Percentiles rank a stretch among this genome's conserved stretches.
Conservation (phyloP, 2,888 invertebrate genomes). For the Nymphalis urticae region DNA sequence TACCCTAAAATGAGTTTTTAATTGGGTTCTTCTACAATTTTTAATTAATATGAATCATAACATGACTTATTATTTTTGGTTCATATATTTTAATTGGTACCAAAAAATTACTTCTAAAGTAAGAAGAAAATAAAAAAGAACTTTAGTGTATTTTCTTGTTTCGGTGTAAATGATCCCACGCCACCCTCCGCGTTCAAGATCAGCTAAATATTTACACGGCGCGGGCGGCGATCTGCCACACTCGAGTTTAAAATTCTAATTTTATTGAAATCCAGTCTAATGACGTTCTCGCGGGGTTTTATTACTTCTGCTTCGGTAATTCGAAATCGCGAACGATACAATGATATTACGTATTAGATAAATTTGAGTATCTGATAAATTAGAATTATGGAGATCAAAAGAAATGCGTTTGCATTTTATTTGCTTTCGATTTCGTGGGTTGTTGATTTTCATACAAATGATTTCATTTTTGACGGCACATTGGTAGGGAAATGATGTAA, state of each 20-base stretch:
- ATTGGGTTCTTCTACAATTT: no score
- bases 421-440: no score
- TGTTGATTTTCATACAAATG: no score
- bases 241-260: slow-evolving; percentile 71
- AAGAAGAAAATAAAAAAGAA: neutral
- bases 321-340: slow-evolving; percentile 14
- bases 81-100: no score
- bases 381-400: no score
- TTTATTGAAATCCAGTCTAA: slow-evolving; percentile 57
- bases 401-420: no score
- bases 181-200: slow-evolving; percentile 44
- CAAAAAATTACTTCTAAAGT: no score
- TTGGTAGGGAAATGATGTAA: no score
- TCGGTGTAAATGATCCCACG: slow-evolving; percentile 36
- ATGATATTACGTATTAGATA: slow-evolving; percentile 11
- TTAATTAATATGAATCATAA: no score
- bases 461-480: no score
- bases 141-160: slow-evolving; percentile 11
- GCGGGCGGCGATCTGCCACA: slow-evolving; percentile 55
- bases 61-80: no score
- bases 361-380: neutral
- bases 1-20: no score
- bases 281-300: slow-evolving; percentile 39
- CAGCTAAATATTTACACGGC: slow-evolving; percentile 68
- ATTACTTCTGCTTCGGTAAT: slow-evolving; percentile 27